phyloP scores from a whole-genome alignment of 2,888 invertebrate genomes.

The Torymus tubicola region DNA sequence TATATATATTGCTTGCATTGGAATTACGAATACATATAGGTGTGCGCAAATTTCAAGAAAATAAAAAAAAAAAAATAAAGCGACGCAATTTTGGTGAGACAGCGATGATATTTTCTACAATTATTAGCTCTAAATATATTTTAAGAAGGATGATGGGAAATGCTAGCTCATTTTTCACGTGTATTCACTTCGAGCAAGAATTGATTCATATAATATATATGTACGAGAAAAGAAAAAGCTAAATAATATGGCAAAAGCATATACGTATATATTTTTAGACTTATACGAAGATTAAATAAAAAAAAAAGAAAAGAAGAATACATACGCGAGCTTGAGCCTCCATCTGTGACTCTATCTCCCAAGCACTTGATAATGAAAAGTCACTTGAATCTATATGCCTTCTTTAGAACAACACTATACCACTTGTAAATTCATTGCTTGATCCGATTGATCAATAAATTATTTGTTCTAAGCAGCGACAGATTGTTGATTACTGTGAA shows the following conservation, averaged over 20 bases:
- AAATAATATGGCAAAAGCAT: not conserved
- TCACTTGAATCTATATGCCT: conserved; percentile 45
- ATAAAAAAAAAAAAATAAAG: not conserved
- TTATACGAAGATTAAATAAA: not conserved
- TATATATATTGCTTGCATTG: no score
- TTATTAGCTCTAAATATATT: conserved; percentile 39
- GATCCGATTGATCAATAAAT: conserved; percentile 70
- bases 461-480: conserved; percentile 65
- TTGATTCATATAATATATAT: conserved; percentile 11
- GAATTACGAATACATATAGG: not conserved
- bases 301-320: no score
- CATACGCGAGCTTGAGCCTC: not conserved
- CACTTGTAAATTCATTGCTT: conserved; percentile 54
- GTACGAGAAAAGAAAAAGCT: conserved; percentile 23
- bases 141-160: conserved; percentile 15
- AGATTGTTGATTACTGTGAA: conserved; percentile 8
- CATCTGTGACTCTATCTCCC: not conserved
- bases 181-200: conserved; percentile 11
- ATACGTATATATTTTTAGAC: conserved; percentile 50
- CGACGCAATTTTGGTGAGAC: conserved; percentile 1
- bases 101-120: conserved; percentile 46
- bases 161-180: conserved; percentile 47
- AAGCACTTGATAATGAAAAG: conserved; percentile 30
- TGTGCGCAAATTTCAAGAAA: not conserved
- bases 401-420: conserved; percentile 34